Evolutionary conservation across 2,888 invertebrate species (phyloP).

Genomic region (Cyaniris semiargus): DNA sequence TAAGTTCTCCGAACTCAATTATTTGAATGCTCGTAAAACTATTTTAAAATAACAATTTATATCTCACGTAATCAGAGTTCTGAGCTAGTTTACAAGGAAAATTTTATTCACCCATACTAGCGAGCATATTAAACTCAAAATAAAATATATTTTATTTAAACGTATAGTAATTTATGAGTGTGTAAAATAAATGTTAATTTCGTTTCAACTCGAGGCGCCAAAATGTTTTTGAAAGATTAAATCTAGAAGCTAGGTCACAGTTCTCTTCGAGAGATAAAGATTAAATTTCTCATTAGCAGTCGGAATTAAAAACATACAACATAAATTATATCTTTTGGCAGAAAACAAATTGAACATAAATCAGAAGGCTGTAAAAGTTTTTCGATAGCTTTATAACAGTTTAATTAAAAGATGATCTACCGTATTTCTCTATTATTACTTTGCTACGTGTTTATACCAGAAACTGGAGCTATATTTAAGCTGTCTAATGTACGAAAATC

Average conservation of each 20-base stretch:
- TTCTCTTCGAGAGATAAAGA: background rate
- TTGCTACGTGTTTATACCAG: background rate
- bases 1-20: conserved; percentile 1
- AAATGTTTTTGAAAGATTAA: background rate
- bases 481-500: background rate
- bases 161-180: background rate
- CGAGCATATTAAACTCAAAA: background rate
- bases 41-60: background rate
- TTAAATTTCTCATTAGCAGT: background rate
- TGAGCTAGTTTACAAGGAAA: background rate
- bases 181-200: conserved; percentile 4
- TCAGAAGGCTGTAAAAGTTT: background rate
- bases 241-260: background rate
- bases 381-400: background rate
- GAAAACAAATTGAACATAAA: background rate
- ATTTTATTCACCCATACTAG: background rate
- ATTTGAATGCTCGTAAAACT: background rate
- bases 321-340: background rate
- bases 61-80: background rate
- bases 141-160: background rate
- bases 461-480: no score
- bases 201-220: background rate
- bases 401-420: background rate
- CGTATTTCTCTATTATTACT: background rate
- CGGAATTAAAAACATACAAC: background rate